These are phyloP conservation scores for Leptonema lineaticorne DNA, from an alignment of 1,140 invertebrate species.

Conservation along the genomic window DNA sequence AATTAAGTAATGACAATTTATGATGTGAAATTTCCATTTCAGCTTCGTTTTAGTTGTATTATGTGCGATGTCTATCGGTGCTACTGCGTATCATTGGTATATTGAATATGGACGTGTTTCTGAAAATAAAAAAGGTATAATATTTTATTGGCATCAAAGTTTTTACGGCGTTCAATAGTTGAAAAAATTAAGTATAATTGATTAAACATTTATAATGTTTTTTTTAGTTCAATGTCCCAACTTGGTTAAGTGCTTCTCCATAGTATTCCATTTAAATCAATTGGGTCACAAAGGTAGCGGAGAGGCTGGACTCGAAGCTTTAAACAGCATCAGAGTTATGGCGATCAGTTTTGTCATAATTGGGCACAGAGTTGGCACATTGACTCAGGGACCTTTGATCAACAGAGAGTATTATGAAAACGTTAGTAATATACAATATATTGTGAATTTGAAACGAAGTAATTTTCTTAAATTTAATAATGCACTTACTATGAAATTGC, in stretches of 20 bases:
- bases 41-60: conserved; percentile 10
- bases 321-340: conserved; percentile 57
- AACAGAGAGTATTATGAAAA: conserved; percentile 57
- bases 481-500: background rate
- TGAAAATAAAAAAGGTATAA: conserved; percentile 4
- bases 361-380: conserved; percentile 56
- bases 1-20: too few relatives aligned
- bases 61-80: background rate
- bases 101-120: background rate
- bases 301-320: conserved; percentile 48
- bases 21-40: too few relatives aligned
- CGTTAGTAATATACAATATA: conserved; percentile 42
- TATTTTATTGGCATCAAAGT: too few relatives aligned
- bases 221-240: conserved; percentile 1
- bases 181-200: too few relatives aligned
- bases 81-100: conserved; percentile 19
- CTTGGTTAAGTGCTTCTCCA: conserved; percentile 19
- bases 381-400: conserved; percentile 54
- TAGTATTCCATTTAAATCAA: conserved; percentile 13
- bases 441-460: background rate
- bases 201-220: too few relatives aligned
- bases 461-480: too few relatives aligned
- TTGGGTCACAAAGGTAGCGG: conserved; percentile 3
- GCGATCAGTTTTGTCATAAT: conserved; percentile 56
- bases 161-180: too few relatives aligned